Evolutionary conservation across 2,113 vertebrate genomes (phyloP), one percentile per base, ranked within the genome.

Genomic region (Tetraodon nigroviridis): DNA sequence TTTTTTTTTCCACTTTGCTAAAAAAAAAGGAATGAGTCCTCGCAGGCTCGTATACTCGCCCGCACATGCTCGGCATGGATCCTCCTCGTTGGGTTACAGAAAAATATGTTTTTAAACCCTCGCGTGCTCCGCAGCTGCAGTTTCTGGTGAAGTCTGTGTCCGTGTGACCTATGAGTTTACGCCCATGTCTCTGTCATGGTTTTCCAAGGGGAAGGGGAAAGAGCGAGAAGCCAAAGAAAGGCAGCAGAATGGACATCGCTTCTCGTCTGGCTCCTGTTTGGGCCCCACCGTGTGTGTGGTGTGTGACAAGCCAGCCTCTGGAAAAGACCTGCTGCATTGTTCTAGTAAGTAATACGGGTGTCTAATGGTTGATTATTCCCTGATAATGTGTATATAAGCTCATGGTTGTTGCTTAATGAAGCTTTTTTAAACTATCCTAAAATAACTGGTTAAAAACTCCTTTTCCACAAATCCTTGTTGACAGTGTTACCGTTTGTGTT

Each of bases 321-420:
- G 93, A 50, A 96, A 94, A 69, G 95, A 97, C 32, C 89, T 93
- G 1, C 75, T 97, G 50, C 94, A 99, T 52, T 99, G 95, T 64
- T 84, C 90, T 51, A 52, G 95, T 98, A 86, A 92, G 96, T 93
- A 41, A 45, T 5, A 10, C 32, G 12, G 3, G 1, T 12, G 2
- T 12, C 32, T 37, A 12, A 12, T 37, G 12, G 1, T 37, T 37
- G 32, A 37, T 8, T 11, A 6, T 7, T 32, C 2, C 3, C 10
- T 37, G 7, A 27, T 27, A 27, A 27, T 27, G 7, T 27, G 7
- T 6, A 27, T 6, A 27, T 27, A 27, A 27, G 4, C 24, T 6
- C 7, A 27, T 27, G 24, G 5, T 27, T 27, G 5, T 27, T 27
- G 2, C 24, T 27, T 27, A 27, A 27, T 4, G 24, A 27, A 27